Evolutionary conservation across 2,888 invertebrate genomes (phyloP), one percentile per base, ranked within the genome.

Genomic region (Celastrina argiolus): DNA sequence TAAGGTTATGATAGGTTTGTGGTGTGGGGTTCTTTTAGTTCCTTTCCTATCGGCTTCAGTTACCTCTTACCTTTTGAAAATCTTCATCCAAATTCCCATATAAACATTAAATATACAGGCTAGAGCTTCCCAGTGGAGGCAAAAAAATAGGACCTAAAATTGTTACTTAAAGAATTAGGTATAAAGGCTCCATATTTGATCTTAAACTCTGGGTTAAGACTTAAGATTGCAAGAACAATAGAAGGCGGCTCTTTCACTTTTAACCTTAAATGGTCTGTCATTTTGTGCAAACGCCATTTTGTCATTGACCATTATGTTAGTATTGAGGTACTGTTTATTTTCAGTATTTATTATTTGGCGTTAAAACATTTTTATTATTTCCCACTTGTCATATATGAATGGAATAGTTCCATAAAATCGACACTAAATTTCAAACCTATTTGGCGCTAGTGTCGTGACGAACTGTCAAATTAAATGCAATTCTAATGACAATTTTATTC

Each of bases 201-300:
- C 63, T 41, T n/a, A 63, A 63, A 26, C 18, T n/a, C 12, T 22
- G 10, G 45, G 16, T 18, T 45, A 58, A 56, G 51, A 58, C 28
- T 56, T 39, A 58, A 31, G 39, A 58, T 39, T 61, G 59, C 59
- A 67, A 56, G 67, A 70, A 86, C 86, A 87, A 87, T 85, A 73
- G 81, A 71, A 81, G 86, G 81, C 82, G 80, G 75, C 76, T 87
- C 87, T 87, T 87, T 87, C 87, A 87, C 87, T 86, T 87, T 87
- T 85, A 75, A 77, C 77, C 77, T 77, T 73, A 76, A 86, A 85
- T 75, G 69, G 64, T 70, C 67, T 67, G 74, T 71, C 70, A 72
- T 76, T 77, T 74, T 70, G 72, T 71, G 70, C 66, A 61, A 69
- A 70, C 72, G 73, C 73, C 74, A 74, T 75, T 68, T 75, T 74